Conservation (phyloP, 1,140 invertebrate genomes). For the Drosophila bocki region DNA sequence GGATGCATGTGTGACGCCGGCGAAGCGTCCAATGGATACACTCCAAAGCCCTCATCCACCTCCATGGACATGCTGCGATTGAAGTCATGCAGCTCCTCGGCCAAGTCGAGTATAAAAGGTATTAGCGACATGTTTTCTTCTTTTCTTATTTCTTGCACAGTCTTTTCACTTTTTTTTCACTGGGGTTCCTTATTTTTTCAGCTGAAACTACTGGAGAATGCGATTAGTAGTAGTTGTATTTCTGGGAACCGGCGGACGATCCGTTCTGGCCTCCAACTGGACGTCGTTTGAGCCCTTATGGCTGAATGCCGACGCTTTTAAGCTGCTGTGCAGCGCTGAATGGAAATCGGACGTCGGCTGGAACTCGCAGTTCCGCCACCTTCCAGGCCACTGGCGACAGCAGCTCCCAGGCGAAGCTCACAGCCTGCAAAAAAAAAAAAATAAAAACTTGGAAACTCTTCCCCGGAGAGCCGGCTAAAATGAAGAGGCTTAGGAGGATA, state of each 20-base stretch:
- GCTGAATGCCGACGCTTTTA: slow-evolving; percentile 82
- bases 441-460: slow-evolving; percentile 21
- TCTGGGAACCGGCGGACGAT: slow-evolving; percentile 58
- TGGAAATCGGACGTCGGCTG: slow-evolving; percentile 66
- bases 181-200: neutral
- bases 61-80: slow-evolving; percentile 76
- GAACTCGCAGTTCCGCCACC: slow-evolving; percentile 34
- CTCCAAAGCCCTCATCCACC: slow-evolving; percentile 77
- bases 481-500: neutral
- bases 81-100: slow-evolving; percentile 81
- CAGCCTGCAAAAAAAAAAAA: neutral
- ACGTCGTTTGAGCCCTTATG: slow-evolving; percentile 78
- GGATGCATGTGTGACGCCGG: slow-evolving; percentile 45
- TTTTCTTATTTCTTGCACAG: neutral
- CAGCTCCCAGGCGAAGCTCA: slow-evolving; percentile 19
- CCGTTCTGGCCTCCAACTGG: slow-evolving; percentile 81
- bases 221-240: slow-evolving; percentile 6
- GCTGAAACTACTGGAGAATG: slow-evolving; percentile 2
- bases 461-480: neutral
- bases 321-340: slow-evolving; percentile 82
- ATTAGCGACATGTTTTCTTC: slow-evolving; percentile 73
- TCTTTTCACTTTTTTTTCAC: slow-evolving; percentile 6
- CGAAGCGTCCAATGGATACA: slow-evolving; percentile 72
- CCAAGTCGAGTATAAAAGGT: slow-evolving; percentile 82
- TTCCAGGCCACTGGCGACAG: slow-evolving; percentile 27